These are phyloP conservation scores for Drosophila pseudotalamancana DNA, from an alignment of 2,888 invertebrate genomes.

Conservation along the genomic window DNA sequence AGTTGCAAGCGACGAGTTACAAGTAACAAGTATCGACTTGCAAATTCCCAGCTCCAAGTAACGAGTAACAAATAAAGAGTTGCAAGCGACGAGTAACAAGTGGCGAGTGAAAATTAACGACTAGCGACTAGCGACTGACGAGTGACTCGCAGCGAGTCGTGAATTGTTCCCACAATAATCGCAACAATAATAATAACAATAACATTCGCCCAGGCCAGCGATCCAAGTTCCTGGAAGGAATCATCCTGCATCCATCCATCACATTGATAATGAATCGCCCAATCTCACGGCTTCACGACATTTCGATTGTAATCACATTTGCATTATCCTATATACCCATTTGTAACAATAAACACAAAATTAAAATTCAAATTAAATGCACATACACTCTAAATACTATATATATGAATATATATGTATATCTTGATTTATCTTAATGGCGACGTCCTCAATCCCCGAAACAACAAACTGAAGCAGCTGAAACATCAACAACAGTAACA, in stretches of 20 bases:
- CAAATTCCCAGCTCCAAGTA: neutral
- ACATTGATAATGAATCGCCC: slow-evolving; percentile 12
- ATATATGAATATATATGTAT: neutral
- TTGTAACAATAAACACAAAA: slow-evolving; percentile 45
- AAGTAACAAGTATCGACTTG: neutral
- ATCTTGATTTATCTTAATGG: too few relatives aligned
- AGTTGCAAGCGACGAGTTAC: too few relatives aligned
- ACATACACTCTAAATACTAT: slow-evolving; percentile 15
- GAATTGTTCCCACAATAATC: neutral
- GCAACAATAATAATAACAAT: neutral
- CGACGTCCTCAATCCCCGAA: slow-evolving; percentile 9
- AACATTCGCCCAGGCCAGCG: neutral
- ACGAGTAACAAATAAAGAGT: neutral
- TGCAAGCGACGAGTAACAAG: neutral
- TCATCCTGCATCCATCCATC: too few relatives aligned
- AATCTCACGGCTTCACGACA: slow-evolving; percentile 7
- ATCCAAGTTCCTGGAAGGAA: neutral
- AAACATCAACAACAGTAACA: slow-evolving; percentile 6
- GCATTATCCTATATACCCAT: slow-evolving; percentile 38
- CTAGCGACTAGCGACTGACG: slow-evolving; percentile 1
- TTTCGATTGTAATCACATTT: slow-evolving; percentile 47
- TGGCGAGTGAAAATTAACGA: neutral
- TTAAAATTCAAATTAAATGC: slow-evolving; percentile 33
- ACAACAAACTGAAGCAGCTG: slow-evolving; percentile 4
- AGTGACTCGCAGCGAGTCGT: neutral